Conservation (phyloP, 1,140 invertebrate species). For the Drosophila novamexicana region DNA sequence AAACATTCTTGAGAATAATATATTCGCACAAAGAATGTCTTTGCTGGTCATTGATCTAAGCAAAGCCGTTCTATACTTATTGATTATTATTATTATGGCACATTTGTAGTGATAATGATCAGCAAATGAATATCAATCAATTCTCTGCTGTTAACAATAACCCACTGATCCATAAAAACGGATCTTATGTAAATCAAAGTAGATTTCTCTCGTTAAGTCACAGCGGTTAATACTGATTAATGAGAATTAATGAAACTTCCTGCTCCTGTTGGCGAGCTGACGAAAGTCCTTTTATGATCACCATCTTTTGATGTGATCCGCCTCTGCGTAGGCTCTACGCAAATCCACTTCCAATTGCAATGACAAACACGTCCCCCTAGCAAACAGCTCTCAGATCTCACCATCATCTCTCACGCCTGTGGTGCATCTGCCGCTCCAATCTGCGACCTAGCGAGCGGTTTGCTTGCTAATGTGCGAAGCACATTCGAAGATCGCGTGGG, state of each 20-base stretch:
- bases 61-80: constrained; percentile 1
- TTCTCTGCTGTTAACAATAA: constrained; percentile 11
- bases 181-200: constrained; percentile 19
- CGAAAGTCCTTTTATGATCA: constrained; percentile 38
- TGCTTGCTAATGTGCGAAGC: constrained; percentile 63
- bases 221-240: constrained; percentile 17
- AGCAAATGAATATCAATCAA: neutral
- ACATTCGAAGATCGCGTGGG: constrained; percentile 55
- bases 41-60: constrained; percentile 2
- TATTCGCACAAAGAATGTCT: neutral
- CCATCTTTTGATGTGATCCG: constrained; percentile 44
- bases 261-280: constrained; percentile 8
- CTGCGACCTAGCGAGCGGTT: constrained; percentile 37
- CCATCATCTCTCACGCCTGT: constrained; percentile 54
- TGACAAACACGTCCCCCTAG: constrained; percentile 59
- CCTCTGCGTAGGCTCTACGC: constrained; percentile 49
- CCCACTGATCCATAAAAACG: constrained; percentile 52
- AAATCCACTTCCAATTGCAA: constrained; percentile 41
- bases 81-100: constrained; percentile 5
- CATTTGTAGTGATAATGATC: constrained; percentile 14
- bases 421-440: constrained; percentile 63
- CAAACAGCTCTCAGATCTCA: constrained; percentile 12
- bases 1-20: constrained; percentile 2
- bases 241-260: constrained; percentile 17
- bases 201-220: constrained; percentile 14